Evolutionary conservation across 53 echinoderm and acorn worm species (phyloP), one percentile per base, ranked within the genome.

Genomic region (Henricia sp.): DNA sequence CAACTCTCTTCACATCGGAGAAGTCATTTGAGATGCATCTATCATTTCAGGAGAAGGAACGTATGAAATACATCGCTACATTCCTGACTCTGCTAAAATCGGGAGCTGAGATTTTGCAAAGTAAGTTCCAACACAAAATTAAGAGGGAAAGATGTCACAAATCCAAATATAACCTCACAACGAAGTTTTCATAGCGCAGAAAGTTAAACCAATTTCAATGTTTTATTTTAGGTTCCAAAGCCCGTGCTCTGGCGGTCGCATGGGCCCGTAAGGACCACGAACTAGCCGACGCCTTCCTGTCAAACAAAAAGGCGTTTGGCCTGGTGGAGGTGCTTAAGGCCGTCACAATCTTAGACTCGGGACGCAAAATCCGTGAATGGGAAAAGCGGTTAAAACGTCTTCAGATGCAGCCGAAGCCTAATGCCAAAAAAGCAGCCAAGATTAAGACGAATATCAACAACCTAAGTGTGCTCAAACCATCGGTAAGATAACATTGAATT

Each of bases 311-410:
- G n/a, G 82, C 74, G 46, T 96, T 94, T 72, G 92, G 92, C 26
- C 82, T 96, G 63, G 97, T 88, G 41, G 97, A 96, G 67, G 69
- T 96, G 56, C 75, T 96, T 30, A 96, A 96, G 83, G 94, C 97
- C 10, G 78, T 90, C 8, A 92, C 67, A 1, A 25, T 96, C 46
- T 83, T 96, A 86, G 97, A 96, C 52, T 85, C 94, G 5, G 94
- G 94, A 1, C 87, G 97, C 9, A 85, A 82, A 72, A 65, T 90
- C 8, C 87, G 94, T 12, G 97, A 96, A 68, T 88, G 87, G 89
- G 97, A 96, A 84, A 94, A 94, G 50, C 87, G 71, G 35, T 74
- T 96, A 40, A 85, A 87, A 36, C 74, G 84, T 0, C 85, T 94
- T 24, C 88, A 89, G 85, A 85, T 94, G 69, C 89, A 93, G 54